Base-by-base conservation (phyloP, 2,113 vertebrate species). In the Dipodomys ordii region DNA sequence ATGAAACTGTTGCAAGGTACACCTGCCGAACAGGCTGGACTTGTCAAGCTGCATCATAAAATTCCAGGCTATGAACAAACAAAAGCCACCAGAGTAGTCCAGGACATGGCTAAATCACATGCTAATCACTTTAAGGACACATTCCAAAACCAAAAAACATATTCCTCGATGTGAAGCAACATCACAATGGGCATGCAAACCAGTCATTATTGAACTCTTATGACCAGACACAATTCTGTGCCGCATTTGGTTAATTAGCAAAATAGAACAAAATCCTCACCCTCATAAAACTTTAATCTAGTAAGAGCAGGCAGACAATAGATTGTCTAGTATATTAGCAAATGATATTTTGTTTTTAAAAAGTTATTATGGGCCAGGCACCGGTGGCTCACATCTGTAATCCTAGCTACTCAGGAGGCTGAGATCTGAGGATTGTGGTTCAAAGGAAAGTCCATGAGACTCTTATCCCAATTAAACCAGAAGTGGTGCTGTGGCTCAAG, bases 11-110 rank as follows among this genome's bases (percentile, higher is more conserved):
- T 13, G 30, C 20, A 4, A 20, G 49, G 12, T 35, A 20, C 39
- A 53, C 27, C 79, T 73, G 46, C 67, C 84, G 88, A 77, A 89
- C 84, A 79, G 67, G 71, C 22, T 69, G 20, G 39, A 22, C 80
- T 91, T 60, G 84, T 49, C 88, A 39, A 53, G 20, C 35, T 79
- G 20, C n/a, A 67, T 49, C 67, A 49, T 76, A 79, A 89, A 94
- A 91, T 57, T 9, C 60, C 49, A 88, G 84, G n/a, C 60, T 72
- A 80, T 86, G 32, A 93, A 82, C 46, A 64, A 76, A 79, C 6
- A 74, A 72, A 12, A 85, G 28, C 2, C 44, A 88, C 22, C n/a
- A n/a, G 90, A 16, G 22, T 69, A 67, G 18, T 76, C 27, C n/a
- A 82, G n/a, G 64, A 88, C 28, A 53, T 88, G 46, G 64, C 19